phyloP scores from a whole-genome alignment of 2,888 invertebrate genomes.

The Lepidocyrtinus sp. region DNA sequence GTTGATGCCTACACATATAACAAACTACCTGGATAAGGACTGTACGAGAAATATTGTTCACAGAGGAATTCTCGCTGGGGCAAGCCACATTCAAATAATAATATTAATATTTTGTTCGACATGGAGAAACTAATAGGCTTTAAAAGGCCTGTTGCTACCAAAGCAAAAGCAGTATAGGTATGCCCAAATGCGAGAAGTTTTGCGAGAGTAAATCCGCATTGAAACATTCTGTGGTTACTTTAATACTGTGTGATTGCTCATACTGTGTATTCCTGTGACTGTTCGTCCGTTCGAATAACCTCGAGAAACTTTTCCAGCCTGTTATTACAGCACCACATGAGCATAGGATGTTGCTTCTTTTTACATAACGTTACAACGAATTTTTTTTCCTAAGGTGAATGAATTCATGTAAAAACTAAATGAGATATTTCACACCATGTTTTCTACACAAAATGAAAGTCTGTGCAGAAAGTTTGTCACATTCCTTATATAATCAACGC shows the following conservation, averaged over 20 bases:
- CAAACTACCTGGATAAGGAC: neutral
- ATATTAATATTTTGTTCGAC: neutral
- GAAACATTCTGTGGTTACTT: slow-evolving; percentile 1
- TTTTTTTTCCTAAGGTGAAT: neutral
- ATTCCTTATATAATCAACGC: neutral
- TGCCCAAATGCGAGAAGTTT: neutral
- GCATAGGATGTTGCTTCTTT: neutral
- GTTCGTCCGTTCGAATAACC: neutral
- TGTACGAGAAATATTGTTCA: neutral
- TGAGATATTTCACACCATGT: slow-evolving; percentile 11
- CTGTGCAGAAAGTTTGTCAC: slow-evolving; percentile 7
- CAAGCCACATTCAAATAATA: neutral
- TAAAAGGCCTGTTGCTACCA: slow-evolving; percentile 7
- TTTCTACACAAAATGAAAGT: neutral
- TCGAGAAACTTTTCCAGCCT: neutral
- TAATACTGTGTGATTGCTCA: neutral
- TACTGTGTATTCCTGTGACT: neutral
- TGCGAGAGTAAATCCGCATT: neutral
- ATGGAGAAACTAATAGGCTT: neutral
- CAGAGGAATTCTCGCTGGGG: neutral
- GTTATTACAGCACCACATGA: neutral
- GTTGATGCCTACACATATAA: neutral
- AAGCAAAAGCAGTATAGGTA: neutral
- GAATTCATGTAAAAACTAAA: neutral
- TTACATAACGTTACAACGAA: neutral